phyloP scores from a whole-genome alignment of 2,888 invertebrate species.

The Drosophila recens region DNA sequence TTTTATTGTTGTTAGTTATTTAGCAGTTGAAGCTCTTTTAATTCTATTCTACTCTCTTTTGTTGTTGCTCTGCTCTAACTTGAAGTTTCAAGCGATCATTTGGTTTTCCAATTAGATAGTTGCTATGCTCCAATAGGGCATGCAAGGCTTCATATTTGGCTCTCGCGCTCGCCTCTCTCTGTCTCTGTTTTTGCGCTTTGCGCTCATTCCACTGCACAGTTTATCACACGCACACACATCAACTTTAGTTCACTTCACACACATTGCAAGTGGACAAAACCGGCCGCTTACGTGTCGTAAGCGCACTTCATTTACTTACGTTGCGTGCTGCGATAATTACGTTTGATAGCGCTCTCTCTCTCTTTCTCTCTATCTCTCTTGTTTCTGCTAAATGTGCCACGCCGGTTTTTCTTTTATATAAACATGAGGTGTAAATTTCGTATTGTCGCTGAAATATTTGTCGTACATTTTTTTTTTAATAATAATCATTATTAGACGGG shows the following conservation, averaged over 20 bases:
- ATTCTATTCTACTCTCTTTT: background rate
- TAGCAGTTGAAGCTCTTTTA: conserved; percentile 1
- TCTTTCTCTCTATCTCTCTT: background rate
- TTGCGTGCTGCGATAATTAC: conserved; percentile 57
- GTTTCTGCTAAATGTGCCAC: conserved; percentile 54
- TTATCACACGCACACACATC: conserved; percentile 9
- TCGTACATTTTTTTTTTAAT: background rate
- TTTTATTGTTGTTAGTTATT: background rate
- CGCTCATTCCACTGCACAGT: conserved; percentile 21
- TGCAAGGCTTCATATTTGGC: conserved; percentile 3
- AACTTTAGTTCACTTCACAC: background rate
- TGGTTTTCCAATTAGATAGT: conserved; percentile 29
- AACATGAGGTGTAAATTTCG: conserved; percentile 26
- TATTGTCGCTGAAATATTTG: conserved; percentile 17
- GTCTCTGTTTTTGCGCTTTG: background rate
- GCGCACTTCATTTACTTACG: conserved; percentile 65
- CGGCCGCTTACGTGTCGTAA: conserved; percentile 67
- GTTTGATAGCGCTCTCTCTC: conserved; percentile 43
- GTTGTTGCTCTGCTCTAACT: background rate
- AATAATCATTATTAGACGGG: background rate
- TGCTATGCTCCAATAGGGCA: conserved; percentile 47
- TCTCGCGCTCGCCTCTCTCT: background rate
- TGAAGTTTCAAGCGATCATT: conserved; percentile 7
- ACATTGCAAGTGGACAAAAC: conserved; percentile 45
- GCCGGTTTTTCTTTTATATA: conserved; percentile 49